Conservation (phyloP, 1,140 invertebrate genomes). For the Tetragonula clypearis region DNA sequence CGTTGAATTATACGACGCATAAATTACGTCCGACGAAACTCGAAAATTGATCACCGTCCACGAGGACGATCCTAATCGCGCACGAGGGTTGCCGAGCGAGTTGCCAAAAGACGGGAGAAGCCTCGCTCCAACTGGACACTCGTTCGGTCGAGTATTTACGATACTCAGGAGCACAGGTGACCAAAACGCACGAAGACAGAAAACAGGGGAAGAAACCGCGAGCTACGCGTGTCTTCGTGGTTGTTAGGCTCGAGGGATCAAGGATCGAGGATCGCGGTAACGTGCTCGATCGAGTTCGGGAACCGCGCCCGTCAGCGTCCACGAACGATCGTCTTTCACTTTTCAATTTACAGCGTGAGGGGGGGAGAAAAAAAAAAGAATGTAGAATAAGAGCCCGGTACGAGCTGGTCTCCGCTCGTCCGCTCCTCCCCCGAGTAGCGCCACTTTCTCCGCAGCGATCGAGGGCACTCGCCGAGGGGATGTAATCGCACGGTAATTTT, state of each 20-base stretch:
- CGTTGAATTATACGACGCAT: not conserved
- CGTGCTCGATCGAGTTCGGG: conserved; percentile 59
- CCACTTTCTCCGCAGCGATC: conserved; percentile 25
- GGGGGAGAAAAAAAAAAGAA: not conserved
- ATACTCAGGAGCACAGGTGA: not conserved
- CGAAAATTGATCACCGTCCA: not conserved
- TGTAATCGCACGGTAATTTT: conserved; percentile 77
- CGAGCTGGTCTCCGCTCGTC: conserved; percentile 12
- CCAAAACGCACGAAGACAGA: not conserved
- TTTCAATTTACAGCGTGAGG: conserved; percentile 67
- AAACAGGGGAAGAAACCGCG: not conserved
- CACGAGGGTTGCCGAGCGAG: not conserved
- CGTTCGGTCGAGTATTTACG: not conserved
- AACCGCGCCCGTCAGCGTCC: conserved; percentile 66
- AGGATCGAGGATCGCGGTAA: conserved; percentile 18
- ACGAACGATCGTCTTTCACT: conserved; percentile 62
- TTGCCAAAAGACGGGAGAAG: not conserved
- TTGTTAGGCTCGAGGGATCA: conserved; percentile 16
- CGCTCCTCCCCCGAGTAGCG: conserved; percentile 23
- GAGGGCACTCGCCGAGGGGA: conserved; percentile 61
- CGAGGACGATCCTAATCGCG: not conserved
- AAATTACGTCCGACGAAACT: not conserved
- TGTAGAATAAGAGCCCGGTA: not conserved
- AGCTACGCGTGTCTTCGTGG: not conserved
- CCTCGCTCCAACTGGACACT: not conserved